These are phyloP conservation scores for Channa striata DNA, from an alignment of 2,797 vertebrate species.

Conservation along the genomic window DNA sequence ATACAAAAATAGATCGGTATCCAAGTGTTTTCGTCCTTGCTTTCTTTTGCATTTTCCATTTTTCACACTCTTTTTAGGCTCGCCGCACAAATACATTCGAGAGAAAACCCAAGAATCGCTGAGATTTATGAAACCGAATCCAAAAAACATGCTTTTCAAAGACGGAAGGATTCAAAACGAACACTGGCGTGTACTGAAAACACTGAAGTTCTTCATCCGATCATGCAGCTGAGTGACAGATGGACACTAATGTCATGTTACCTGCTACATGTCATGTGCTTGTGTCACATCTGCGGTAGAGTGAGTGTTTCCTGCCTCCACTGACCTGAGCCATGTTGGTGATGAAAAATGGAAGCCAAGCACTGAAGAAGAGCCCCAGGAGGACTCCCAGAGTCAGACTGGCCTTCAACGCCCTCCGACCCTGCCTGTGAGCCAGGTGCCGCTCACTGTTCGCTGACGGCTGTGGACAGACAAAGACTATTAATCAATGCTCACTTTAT, in stretches of 20 bases:
- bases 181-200: neutral
- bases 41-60: slow-evolving; percentile 33
- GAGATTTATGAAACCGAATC: neutral
- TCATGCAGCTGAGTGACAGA: neutral
- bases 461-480: slow-evolving; percentile 52
- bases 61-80: slow-evolving; percentile 44
- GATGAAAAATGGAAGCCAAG: slow-evolving; percentile 97
- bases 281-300: neutral
- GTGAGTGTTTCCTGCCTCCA: slow-evolving; percentile 14
- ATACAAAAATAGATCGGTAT: slow-evolving; percentile 72
- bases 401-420: slow-evolving; percentile 94
- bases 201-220: neutral
- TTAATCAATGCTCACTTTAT: neutral
- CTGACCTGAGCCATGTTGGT: slow-evolving; percentile 94
- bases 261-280: neutral
- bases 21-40: slow-evolving; percentile 53
- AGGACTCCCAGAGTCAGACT: slow-evolving; percentile 95
- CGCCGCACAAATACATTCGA: slow-evolving; percentile 26
- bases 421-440: slow-evolving; percentile 90
- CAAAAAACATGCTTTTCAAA: neutral
- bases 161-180: neutral
- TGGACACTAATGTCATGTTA: neutral
- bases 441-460: slow-evolving; percentile 84
- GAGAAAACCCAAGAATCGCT: slow-evolving; percentile 41
- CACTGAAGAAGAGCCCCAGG: slow-evolving; percentile 95